A percentile compares a stretch with the other conserved stretches of the same genome.
These are phyloP conservation scores for Plagodis pulveraria DNA, from an alignment of 2,888 invertebrate genomes.

Conservation along the genomic window DNA sequence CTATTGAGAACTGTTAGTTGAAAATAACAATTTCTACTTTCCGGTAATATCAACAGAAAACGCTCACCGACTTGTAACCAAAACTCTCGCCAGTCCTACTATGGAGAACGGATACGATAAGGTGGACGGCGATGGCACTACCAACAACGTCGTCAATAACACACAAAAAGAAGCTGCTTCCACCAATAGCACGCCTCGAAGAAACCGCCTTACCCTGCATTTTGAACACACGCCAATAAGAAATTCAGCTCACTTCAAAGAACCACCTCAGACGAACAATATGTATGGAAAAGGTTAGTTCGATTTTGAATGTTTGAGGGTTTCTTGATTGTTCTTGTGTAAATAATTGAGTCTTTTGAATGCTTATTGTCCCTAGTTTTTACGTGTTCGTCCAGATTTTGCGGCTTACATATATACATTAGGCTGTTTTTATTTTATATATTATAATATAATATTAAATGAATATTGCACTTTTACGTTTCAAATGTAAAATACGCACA, in stretches of 20 bases:
- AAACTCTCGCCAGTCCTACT: slow-evolving; percentile 65
- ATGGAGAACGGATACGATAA: slow-evolving; percentile 71
- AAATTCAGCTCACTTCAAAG: slow-evolving; percentile 90
- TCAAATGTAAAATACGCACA: too few species aligned
- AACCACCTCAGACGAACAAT: slow-evolving; percentile 81
- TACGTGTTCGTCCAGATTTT: background rate
- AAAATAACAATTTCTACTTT: too few species aligned
- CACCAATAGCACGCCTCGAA: slow-evolving; percentile 81
- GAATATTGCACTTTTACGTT: too few species aligned
- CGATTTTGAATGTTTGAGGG: background rate
- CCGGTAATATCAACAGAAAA: slow-evolving; percentile 86
- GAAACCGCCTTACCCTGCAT: slow-evolving; percentile 89
- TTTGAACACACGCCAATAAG: slow-evolving; percentile 89
- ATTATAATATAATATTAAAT: too few species aligned
- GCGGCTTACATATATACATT: too few species aligned
- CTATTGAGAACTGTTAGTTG: too few species aligned
- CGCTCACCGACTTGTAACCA: slow-evolving; percentile 88
- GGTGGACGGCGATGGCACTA: slow-evolving; percentile 63
- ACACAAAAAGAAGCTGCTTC: slow-evolving; percentile 63
- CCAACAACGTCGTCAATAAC: slow-evolving; percentile 43
- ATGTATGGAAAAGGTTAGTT: slow-evolving; percentile 74
- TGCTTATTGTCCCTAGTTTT: slow-evolving; percentile 8
- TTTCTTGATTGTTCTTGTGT: background rate
- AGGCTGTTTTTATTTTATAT: too few species aligned
- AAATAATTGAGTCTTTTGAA: slow-evolving; percentile 7